Percentiles rank a stretch among this genome's conserved stretches.
Conservation (phyloP, 2,797 vertebrate species). For the Neopelma chrysocephalum region DNA sequence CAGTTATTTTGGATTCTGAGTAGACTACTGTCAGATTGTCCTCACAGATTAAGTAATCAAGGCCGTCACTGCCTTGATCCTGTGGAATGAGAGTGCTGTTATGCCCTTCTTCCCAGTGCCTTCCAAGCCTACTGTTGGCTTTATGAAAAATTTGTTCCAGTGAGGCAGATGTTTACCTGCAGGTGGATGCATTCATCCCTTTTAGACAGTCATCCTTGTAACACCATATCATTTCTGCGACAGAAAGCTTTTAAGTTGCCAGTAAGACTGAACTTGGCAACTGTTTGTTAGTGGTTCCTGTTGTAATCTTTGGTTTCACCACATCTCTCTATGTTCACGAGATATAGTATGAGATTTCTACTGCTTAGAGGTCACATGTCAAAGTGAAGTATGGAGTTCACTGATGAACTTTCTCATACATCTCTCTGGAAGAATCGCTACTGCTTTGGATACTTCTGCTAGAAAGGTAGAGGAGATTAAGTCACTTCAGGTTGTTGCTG, state of each 20-base stretch:
- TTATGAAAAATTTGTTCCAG: not conserved
- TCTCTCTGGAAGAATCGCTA: not conserved
- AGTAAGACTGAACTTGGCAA: not conserved
- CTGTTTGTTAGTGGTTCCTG: not conserved
- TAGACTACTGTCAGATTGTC: not conserved
- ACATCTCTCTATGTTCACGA: not conserved
- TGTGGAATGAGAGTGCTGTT: not conserved
- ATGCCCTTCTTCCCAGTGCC: not conserved
- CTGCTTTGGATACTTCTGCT: not conserved
- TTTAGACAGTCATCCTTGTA: not conserved
- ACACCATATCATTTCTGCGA: fast-evolving
- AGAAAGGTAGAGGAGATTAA: not conserved
- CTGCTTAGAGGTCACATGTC: not conserved
- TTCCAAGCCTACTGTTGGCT: not conserved
- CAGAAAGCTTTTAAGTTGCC: not conserved
- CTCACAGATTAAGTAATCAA: not conserved
- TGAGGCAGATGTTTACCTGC: not conserved
- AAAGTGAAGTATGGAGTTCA: fast-evolving
- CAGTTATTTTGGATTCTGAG: not conserved
- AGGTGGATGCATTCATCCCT: not conserved
- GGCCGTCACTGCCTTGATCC: not conserved
- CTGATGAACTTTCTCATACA: not conserved
- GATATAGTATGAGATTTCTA: not conserved
- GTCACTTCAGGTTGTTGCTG: not conserved
- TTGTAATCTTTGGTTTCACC: not conserved